phyloP scores from a whole-genome alignment of 2,113 vertebrate species.

The Struthio camelus region DNA sequence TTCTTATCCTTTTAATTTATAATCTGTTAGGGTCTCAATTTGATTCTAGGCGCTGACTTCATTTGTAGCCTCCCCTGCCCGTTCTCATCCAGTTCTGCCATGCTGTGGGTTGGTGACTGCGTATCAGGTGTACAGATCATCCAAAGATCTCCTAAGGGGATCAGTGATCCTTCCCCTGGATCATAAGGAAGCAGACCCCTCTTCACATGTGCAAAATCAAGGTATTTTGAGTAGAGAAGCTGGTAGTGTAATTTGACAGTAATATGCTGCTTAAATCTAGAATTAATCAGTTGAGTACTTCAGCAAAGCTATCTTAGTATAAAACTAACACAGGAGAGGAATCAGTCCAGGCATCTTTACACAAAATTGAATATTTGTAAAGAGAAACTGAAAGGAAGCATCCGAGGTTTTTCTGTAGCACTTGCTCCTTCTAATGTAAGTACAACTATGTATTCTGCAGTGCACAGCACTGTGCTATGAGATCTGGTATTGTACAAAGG shows the following conservation, averaged over 20 bases:
- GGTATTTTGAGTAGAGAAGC: not conserved
- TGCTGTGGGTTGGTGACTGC: not conserved
- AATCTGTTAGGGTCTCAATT: constrained; percentile 49
- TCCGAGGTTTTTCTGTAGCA: not conserved
- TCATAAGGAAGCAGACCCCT: not conserved
- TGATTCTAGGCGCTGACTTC: constrained; percentile 41
- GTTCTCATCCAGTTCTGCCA: not conserved
- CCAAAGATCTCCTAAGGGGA: not conserved
- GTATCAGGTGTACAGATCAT: not conserved
- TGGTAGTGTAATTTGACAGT: not conserved
- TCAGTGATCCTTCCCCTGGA: not conserved
- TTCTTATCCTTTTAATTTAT: constrained; percentile 71
- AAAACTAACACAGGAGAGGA: not conserved
- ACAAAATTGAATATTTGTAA: not conserved
- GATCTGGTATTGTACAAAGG: not conserved
- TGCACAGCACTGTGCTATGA: not conserved
- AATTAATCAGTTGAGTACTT: not conserved
- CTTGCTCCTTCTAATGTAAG: not conserved
- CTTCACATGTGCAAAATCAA: not conserved
- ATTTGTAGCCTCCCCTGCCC: not conserved
- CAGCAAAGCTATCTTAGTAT: not conserved
- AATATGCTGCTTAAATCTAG: not conserved
- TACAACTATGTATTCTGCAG: not conserved
- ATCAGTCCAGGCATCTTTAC: not conserved
- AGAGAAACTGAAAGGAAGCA: not conserved